Base-by-base conservation (phyloP, 2,113 vertebrate genomes). In the Drymodes brunneopygia region DNA sequence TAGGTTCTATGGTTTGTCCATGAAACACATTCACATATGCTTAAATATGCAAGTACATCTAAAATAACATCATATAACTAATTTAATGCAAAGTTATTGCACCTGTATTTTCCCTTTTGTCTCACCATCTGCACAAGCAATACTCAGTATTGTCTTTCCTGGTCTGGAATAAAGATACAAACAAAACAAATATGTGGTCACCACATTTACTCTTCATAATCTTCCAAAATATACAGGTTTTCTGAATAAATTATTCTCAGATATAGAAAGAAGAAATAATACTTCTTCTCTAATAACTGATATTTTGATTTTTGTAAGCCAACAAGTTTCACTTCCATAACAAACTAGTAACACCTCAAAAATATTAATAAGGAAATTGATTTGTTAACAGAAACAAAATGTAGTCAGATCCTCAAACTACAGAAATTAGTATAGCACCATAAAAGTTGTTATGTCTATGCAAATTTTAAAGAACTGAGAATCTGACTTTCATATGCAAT, bases 401-500 rank as follows among this genome's bases (percentile, higher is more conserved):
- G 16, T 66, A 14, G 24, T 60, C 45, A 94, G n/a, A 81, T 77
- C 15, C 65, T 94, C 29, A 80, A 40, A 67, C 29, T 71, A 57
- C 28, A 82, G 50, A 95, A 92, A 72, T 72, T 33, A 86, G 10
- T 60, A 69, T 86, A 97, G 80, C 94, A 93, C 92, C 93, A 79
- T 84, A 35, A 25, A 86, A 57, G 18, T 73, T 69, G 18, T 73
- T 69, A 74, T 50, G 10, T 64, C 33, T 88, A 61, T 23, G 38
- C 21, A 93, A 88, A 65, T 86, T 89, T 60, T 54, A 94, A 87
- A 90, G 47, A 91, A 90, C n/a, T 70, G 79, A 95, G 57, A 95
- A 91, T 91, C 36, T 65, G 80, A 92, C 6, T 87, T 87, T 36
- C 15, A 6, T 11, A 27, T 42, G 8, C 17, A 66, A 7, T 24